phyloP scores from a whole-genome alignment of 2,888 invertebrate species.

The Thecocarcelia acutangulata region DNA sequence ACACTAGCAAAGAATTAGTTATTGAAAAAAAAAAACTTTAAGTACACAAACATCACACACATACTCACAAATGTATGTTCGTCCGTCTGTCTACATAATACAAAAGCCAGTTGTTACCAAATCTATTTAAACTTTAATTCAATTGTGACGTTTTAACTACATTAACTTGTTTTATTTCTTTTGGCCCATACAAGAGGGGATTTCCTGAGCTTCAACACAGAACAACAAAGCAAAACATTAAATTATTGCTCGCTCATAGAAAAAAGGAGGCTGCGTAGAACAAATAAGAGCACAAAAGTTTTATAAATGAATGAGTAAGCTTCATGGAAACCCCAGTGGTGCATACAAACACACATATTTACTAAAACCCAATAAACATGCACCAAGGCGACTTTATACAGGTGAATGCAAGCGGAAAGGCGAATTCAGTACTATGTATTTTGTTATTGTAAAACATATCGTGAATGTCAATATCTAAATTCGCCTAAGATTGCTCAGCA shows the following conservation, averaged over 20 bases:
- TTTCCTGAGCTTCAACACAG: constrained; percentile 55
- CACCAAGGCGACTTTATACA: too few relatives aligned
- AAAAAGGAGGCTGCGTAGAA: constrained; percentile 37
- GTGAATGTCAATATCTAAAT: too few relatives aligned
- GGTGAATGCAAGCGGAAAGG: too few relatives aligned
- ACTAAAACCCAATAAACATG: background rate
- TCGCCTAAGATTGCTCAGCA: too few relatives aligned
- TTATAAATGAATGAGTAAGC: constrained; percentile 20
- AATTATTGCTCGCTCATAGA: constrained; percentile 29
- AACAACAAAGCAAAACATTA: constrained; percentile 33
- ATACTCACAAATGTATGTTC: background rate
- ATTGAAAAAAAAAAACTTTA: background rate
- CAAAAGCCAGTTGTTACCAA: constrained; percentile 49
- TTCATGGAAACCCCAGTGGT: constrained; percentile 26
- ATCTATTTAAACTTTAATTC: constrained; percentile 61
- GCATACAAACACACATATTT: background rate
- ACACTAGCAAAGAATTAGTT: constrained; percentile 24
- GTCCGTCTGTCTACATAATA: constrained; percentile 2
- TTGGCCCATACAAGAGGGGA: constrained; percentile 45
- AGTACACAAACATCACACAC: background rate
- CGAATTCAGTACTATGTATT: too few relatives aligned
- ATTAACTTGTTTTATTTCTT: constrained; percentile 45
- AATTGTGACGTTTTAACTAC: constrained; percentile 63
- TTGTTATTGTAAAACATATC: too few relatives aligned
- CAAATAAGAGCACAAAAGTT: constrained; percentile 33